Evolutionary conservation across 2,797 vertebrate genomes (phyloP).

Genomic region (Pangasius krempfi): DNA sequence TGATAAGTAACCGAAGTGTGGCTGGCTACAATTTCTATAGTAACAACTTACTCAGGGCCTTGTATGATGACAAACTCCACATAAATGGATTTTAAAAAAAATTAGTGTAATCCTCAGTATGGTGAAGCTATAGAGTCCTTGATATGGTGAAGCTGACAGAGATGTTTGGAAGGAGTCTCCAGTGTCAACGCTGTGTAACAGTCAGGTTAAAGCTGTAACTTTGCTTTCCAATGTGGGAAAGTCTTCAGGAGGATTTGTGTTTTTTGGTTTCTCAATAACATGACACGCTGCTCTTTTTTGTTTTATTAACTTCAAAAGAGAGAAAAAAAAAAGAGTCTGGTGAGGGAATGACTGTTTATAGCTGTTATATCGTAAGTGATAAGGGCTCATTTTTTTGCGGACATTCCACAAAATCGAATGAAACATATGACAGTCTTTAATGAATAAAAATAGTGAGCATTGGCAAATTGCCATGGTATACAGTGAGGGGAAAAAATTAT

Average conservation of each 20-base stretch:
- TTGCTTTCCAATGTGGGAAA: neutral
- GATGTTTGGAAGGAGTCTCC: neutral
- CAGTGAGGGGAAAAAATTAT: no score
- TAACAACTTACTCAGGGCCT: neutral
- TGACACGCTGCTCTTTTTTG: neutral
- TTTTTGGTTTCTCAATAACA: neutral
- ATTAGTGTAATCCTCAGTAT: neutral
- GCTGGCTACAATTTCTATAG: neutral
- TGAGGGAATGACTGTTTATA: neutral
- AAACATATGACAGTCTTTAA: neutral
- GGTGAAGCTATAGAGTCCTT: neutral
- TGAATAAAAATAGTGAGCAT: neutral
- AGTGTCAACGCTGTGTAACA: neutral
- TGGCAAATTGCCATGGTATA: neutral
- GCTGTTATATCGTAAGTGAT: neutral
- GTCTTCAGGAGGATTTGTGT: neutral
- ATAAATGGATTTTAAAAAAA: neutral
- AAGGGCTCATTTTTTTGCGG: neutral
- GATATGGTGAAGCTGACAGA: neutral
- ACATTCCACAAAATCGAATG: neutral
- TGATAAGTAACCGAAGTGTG: neutral
- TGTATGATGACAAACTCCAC: neutral
- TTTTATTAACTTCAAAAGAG: neutral
- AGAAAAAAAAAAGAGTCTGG: no score
- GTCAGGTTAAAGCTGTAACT: neutral